Evolutionary conservation across 2,888 invertebrate species (phyloP), one percentile per base, ranked within the genome.

Genomic region (Emmelina monodactyla): DNA sequence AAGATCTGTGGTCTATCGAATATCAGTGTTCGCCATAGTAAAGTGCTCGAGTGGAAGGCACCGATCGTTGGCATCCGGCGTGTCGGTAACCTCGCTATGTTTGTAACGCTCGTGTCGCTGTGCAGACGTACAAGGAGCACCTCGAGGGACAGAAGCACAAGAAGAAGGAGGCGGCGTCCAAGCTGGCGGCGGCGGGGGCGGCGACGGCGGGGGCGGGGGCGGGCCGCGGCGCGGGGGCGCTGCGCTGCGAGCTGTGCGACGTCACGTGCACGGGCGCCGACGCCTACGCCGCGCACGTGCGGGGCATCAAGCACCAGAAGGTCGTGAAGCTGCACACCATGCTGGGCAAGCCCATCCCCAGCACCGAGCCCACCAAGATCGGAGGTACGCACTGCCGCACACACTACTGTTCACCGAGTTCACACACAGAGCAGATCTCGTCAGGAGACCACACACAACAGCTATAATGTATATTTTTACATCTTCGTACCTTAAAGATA

Each of bases 141-240:
- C 82, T 99, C 59, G 97, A 97, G 63, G 99, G 99, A 0, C 97
- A 97, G 73, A 95, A 96, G 71, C 99, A 99, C 79, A 98, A 98
- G 84, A 98, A 97, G 83, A 94, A 97, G 67, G 98, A 97, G 67
- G 93, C 58, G 82, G 88, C 47, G 73, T 87, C 50, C 76, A 84
- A 53, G 85, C 85, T 44, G 84, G 83, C 51, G 82, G 87, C 42
- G 82, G 84, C 49, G 68, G 84, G 52, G 80, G 88, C 50, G 78
- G 84, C 14, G 28, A n/a, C n/a, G n/a, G 34, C 33, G 31, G 51
- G 40, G 33, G 40, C 42, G 15, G 56, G 52, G 35, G 63, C 69
- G 38, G 68, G 64, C 28, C 62, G 62, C 32, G 70, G 70, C 43
- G 73, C 72, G 40, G 63, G 69, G 29, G 68, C 85, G 82, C 64